Conservation (phyloP, 2,888 invertebrate genomes). For the Dione vanillae region DNA sequence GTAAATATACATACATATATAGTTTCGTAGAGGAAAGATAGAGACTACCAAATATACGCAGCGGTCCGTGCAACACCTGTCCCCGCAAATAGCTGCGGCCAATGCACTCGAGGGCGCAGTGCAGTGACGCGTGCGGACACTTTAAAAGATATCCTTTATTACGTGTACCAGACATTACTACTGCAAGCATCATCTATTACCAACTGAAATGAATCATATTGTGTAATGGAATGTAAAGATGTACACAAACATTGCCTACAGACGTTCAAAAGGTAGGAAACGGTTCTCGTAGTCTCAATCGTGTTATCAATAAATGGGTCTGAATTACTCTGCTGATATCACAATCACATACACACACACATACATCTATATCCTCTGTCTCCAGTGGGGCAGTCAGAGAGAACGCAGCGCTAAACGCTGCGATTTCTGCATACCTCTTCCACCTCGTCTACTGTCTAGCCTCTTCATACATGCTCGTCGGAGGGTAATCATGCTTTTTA, state of each 20-base stretch:
- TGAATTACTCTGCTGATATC: too few species aligned
- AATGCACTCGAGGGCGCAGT: conserved; percentile 65
- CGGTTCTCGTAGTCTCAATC: neutral
- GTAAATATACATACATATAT: too few species aligned
- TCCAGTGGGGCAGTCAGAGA: too few species aligned
- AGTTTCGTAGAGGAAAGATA: neutral
- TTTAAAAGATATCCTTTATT: neutral
- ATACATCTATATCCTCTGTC: too few species aligned
- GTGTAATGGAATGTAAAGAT: conserved; percentile 1
- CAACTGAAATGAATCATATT: neutral
- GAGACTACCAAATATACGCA: conserved; percentile 38
- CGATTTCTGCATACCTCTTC: too few species aligned
- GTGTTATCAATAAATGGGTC: conserved; percentile 2
- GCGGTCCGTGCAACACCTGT: conserved; percentile 60
- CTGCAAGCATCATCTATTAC: neutral
- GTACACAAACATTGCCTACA: neutral
- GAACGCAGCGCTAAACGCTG: too few species aligned
- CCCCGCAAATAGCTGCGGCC: conserved; percentile 66
- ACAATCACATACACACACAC: too few species aligned
- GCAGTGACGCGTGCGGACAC: conserved; percentile 50
- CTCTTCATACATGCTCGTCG: too few species aligned
- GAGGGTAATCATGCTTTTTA: too few species aligned
- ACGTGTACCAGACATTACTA: neutral
- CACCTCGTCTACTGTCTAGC: too few species aligned
- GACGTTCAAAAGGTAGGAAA: neutral